Evolutionary conservation across 2,113 vertebrate species (phyloP).

Genomic region (Coregonus clupeaformis): DNA sequence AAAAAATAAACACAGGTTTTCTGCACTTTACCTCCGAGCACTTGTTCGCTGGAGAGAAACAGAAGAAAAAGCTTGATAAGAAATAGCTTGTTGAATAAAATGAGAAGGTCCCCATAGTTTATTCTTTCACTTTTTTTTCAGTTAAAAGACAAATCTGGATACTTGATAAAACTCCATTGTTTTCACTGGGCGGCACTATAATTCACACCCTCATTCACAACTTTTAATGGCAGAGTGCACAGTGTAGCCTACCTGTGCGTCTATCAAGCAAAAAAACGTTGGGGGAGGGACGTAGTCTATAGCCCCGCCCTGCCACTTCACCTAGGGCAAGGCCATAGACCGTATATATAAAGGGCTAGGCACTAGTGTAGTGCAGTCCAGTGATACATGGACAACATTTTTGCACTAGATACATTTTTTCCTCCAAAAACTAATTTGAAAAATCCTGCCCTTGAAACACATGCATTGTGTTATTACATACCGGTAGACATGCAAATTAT

Average conservation of each 20-base stretch:
- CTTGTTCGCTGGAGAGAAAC: constrained; percentile 47
- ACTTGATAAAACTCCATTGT: constrained; percentile 21
- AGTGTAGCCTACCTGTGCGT: too few relatives aligned
- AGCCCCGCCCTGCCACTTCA: neutral
- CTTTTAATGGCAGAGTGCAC: neutral
- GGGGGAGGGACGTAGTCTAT: neutral
- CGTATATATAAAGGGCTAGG: too few relatives aligned
- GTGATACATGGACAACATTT: too few relatives aligned
- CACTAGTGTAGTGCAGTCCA: too few relatives aligned
- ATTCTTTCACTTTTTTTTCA: constrained; percentile 19
- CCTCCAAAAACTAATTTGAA: too few relatives aligned
- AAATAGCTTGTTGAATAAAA: constrained; percentile 20
- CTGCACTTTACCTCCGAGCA: constrained; percentile 61
- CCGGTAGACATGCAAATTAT: too few relatives aligned
- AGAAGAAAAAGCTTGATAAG: constrained; percentile 45
- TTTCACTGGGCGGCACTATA: neutral
- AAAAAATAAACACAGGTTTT: neutral
- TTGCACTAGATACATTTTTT: too few relatives aligned
- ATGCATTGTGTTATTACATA: too few relatives aligned
- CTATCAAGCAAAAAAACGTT: neutral
- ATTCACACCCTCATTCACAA: neutral
- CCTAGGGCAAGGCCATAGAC: neutral
- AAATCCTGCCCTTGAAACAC: too few relatives aligned
- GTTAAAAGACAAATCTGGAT: constrained; percentile 44
- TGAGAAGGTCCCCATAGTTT: constrained; percentile 46